Percentiles rank a stretch among this genome's conserved stretches.
phyloP scores from a whole-genome alignment of 2,888 invertebrate species.

The Ametastegia equiseti region DNA sequence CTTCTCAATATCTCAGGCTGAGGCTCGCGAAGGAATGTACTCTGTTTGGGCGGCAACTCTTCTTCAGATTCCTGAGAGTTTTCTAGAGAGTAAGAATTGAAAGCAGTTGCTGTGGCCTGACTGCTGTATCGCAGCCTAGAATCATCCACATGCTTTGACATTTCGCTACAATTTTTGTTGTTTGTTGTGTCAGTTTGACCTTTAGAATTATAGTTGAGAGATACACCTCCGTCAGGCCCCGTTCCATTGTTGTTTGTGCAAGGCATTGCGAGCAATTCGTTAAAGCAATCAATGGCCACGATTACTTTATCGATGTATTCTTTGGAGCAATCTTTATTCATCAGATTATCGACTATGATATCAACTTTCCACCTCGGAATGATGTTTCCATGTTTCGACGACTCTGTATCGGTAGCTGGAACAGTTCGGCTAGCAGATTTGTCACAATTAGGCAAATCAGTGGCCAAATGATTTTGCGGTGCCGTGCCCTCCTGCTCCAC shows the following conservation, averaged over 20 bases:
- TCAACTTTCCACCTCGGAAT: conserved; percentile 63
- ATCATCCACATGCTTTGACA: neutral
- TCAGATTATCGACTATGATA: conserved; percentile 62
- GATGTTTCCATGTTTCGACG: conserved; percentile 56
- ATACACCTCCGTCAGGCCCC: neutral
- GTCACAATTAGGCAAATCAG: neutral
- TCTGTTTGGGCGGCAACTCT: neutral
- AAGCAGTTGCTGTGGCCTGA: neutral
- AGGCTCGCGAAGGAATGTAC: neutral
- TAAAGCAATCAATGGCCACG: conserved; percentile 63
- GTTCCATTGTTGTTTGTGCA: neutral
- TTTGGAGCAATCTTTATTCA: conserved; percentile 61
- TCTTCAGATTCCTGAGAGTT: neutral
- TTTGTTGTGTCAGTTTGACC: neutral
- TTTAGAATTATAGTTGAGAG: conserved; percentile 10
- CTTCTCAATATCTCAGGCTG: neutral
- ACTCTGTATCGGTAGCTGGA: neutral
- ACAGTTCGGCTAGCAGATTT: neutral
- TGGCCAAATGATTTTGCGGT: conserved; percentile 12
- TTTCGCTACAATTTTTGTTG: neutral
- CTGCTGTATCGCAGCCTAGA: neutral
- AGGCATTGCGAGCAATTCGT: conserved; percentile 39
- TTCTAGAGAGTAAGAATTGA: conserved; percentile 15
- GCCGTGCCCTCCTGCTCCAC: neutral
- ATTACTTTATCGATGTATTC: conserved; percentile 64